Evolutionary conservation across 2,113 vertebrate species (phyloP).

Genomic region (Bos javanicus): DNA sequence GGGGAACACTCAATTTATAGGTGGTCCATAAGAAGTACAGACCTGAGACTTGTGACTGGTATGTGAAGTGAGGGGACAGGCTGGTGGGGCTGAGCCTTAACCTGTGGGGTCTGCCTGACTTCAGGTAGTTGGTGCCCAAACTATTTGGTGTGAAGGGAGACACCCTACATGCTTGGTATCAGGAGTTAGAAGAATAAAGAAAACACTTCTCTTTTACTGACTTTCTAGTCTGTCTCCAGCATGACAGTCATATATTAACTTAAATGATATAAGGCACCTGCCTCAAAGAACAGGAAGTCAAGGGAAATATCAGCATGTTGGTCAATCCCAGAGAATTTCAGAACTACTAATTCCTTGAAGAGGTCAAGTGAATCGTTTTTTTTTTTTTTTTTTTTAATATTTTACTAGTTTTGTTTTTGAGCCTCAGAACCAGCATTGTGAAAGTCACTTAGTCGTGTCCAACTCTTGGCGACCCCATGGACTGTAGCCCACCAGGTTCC

Average conservation of each 20-base stretch:
- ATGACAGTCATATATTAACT: too few species aligned
- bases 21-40: not conserved
- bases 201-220: not conserved
- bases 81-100: not conserved
- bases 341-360: not conserved
- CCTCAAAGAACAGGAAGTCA: not conserved
- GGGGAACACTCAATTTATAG: not conserved
- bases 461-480: not conserved
- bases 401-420: not conserved
- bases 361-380: not conserved
- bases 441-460: not conserved
- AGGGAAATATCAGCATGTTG: not conserved
- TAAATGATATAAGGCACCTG: not conserved
- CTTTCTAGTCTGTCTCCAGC: not conserved
- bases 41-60: not conserved
- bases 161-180: not conserved
- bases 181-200: not conserved
- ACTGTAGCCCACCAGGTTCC: not conserved
- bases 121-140: not conserved
- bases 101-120: not conserved
- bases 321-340: not conserved
- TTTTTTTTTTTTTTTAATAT: not conserved
- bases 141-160: not conserved
- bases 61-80: not conserved
- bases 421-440: not conserved